Conservation (phyloP, 2,797 vertebrate genomes). For the Linurgus olivaceus region DNA sequence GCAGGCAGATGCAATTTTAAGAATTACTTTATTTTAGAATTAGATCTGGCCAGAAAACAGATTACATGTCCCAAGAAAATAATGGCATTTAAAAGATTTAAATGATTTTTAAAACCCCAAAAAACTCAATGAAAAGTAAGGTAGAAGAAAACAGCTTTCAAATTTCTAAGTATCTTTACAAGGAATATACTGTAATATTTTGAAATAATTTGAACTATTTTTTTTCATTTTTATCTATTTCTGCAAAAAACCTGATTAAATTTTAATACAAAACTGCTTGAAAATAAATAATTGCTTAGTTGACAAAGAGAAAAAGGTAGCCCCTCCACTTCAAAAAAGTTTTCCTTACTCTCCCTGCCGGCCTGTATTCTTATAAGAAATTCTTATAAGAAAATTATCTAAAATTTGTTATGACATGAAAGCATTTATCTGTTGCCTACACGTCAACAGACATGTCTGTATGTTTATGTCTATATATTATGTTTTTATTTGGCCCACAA, state of each 20-base stretch:
- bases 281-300: neutral
- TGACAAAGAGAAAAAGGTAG: neutral
- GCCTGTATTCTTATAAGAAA: neutral
- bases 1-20: neutral
- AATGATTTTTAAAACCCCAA: rapidly evolving
- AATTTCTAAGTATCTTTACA: neutral
- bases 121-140: neutral
- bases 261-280: neutral
- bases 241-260: neutral
- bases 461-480: neutral
- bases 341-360: neutral
- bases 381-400: neutral
- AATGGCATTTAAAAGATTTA: neutral
- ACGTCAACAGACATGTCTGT: neutral
- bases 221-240: neutral
- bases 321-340: neutral
- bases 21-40: neutral
- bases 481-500: neutral
- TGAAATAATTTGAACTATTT: neutral
- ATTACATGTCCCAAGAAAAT: neutral
- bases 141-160: neutral
- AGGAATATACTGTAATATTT: neutral
- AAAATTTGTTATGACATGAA: neutral
- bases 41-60: neutral
- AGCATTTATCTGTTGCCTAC: neutral